Percentiles rank a stretch among this genome's conserved stretches.
Evolutionary conservation across 2,113 vertebrate species (phyloP).

Genomic region (Lampris incognitus): DNA sequence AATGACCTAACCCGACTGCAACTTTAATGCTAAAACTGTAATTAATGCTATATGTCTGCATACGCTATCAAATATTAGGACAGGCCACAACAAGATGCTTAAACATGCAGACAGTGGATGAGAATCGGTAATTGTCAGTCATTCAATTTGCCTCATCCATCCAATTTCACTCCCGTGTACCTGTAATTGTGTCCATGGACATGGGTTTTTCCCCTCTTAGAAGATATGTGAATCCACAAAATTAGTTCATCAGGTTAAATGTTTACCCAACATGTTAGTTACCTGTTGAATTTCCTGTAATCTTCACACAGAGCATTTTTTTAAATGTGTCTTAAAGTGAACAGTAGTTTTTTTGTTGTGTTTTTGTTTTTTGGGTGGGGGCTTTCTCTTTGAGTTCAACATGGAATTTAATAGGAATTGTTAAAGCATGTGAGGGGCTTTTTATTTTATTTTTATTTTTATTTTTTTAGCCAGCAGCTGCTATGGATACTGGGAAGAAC

Average conservation of each 20-base stretch:
- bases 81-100: too few relatives aligned
- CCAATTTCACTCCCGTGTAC: not conserved
- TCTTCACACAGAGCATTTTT: slow-evolving; percentile 20
- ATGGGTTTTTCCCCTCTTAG: not conserved
- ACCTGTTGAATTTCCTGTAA: slow-evolving; percentile 4
- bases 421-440: too few relatives aligned
- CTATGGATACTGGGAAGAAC: not conserved
- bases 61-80: too few relatives aligned
- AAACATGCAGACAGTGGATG: too few relatives aligned
- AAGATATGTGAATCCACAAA: slow-evolving; percentile 53
- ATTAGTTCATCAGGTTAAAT: slow-evolving; percentile 11
- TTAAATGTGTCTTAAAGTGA: not conserved
- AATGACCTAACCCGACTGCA: too few relatives aligned
- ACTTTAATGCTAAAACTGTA: too few relatives aligned
- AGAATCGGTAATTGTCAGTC: slow-evolving; percentile 9
- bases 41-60: too few relatives aligned
- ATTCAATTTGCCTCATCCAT: not conserved
- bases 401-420: slow-evolving; percentile 4
- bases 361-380: too few relatives aligned
- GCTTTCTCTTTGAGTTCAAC: not conserved
- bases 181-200: not conserved
- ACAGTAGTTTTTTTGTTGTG: not conserved
- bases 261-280: slow-evolving; percentile 27
- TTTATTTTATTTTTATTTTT: not conserved
- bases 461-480: not conserved